Evolutionary conservation across 2,113 vertebrate species (phyloP), one percentile per base, ranked within the genome.

Genomic region (Lanius collurio): DNA sequence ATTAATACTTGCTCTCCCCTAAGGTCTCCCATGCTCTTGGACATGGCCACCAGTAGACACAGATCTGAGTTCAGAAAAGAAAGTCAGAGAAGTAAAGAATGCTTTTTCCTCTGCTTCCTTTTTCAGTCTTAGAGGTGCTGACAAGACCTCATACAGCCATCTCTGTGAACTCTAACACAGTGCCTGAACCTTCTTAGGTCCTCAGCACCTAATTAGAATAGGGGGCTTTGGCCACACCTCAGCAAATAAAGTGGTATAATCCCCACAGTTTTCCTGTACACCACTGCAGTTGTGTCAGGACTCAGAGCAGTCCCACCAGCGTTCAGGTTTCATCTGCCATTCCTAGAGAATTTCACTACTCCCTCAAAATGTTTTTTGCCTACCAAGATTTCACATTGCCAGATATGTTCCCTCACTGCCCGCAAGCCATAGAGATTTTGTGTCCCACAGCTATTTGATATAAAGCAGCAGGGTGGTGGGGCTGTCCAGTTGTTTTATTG

Each of bases 401-500:
- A 83, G 52, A 3, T 77, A 95, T 74, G 28, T 81, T 77, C n/a
- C 15, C 83, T 62, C 19, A 9, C 20, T 75, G 56, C 59, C 60
- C 89, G 60, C 1, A 6, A 81, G 60, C 41, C 42, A 46, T 23
- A 71, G 37, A 93, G 52, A 77, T 56, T 83, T 50, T 1, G 1
- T 60, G 41, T 71, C 52, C 39, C 49, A 52, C 31, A 85, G 60
- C 71, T 92, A 49, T 49, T 62, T 79, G 68, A 64, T 65, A 49
- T 93, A 56, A 90, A 86, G 59, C 67, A 81, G 47, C 52, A 81
- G 60, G 73, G 60, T 0, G 0, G 56, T 78, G 73, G 56, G 69
- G 49, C 83, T 76, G 65, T 41, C 73, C 92, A 57, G 23, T 81
- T 90, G 59, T 83, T 96, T 93, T 79, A 89, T 64, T 93, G 62